A percentile compares a stretch with the other conserved stretches of the same genome.
Evolutionary conservation across 2,797 vertebrate genomes (phyloP).

Genomic region (Ficedula albicollis): DNA sequence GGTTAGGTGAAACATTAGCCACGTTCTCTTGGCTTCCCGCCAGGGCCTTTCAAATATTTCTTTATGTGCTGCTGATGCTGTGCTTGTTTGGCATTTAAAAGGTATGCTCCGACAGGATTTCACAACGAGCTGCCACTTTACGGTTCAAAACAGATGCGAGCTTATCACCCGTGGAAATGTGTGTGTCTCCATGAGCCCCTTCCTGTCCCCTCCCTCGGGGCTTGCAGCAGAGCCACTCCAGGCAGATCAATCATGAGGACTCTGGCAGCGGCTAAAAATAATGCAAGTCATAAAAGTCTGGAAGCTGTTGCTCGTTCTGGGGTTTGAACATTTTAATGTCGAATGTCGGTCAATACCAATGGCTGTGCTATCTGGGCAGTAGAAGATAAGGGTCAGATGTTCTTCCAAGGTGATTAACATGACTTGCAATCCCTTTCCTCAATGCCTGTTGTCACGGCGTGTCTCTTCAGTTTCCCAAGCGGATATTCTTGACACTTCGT

Average conservation of each 20-base stretch:
- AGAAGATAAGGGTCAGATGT: not conserved
- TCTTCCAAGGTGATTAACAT: not conserved
- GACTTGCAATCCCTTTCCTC: not conserved
- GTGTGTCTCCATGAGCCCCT: conserved; percentile 38
- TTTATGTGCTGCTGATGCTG: conserved; percentile 70
- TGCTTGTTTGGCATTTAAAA: conserved; percentile 67
- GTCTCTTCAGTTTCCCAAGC: not conserved
- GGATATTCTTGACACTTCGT: not conserved
- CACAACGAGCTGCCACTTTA: conserved; percentile 71
- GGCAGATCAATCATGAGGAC: conserved; percentile 62
- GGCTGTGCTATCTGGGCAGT: conserved; percentile 2
- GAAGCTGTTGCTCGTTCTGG: conserved; percentile 55
- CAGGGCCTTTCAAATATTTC: conserved; percentile 77
- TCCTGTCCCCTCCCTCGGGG: conserved; percentile 38
- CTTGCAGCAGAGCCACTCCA: conserved; percentile 34
- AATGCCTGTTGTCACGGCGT: not conserved
- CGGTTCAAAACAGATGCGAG: conserved; percentile 68
- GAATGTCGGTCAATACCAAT: not conserved
- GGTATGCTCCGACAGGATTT: conserved; percentile 67
- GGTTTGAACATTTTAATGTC: not conserved
- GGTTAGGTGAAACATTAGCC: conserved; percentile 79
- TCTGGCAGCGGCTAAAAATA: conserved; percentile 74
- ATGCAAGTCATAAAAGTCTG: conserved; percentile 47
- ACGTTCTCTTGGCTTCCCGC: conserved; percentile 62
- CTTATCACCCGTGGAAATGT: conserved; percentile 64